A percentile compares a stretch with the other conserved stretches of the same genome.
Conservation (phyloP, 2,888 invertebrate species). For the Eupsilia transversa region DNA sequence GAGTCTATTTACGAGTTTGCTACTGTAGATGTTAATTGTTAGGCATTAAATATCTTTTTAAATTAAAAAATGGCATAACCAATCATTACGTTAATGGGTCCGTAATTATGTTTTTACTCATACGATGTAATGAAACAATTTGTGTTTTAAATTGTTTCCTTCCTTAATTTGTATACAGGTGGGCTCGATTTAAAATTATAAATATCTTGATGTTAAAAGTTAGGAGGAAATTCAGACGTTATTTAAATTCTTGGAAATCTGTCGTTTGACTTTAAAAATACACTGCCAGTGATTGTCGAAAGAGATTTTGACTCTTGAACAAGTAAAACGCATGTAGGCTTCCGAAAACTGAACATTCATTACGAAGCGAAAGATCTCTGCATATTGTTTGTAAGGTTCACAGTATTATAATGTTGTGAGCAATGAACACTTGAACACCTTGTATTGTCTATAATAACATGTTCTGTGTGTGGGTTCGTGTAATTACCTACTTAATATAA, state of each 20-base stretch:
- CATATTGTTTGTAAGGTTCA: background rate
- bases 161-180: constrained; percentile 34
- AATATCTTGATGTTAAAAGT: constrained; percentile 22
- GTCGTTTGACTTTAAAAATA: constrained; percentile 16
- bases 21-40: background rate
- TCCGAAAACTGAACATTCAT: background rate
- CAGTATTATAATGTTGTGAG: background rate
- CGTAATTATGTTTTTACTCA: constrained; percentile 36
- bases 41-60: background rate
- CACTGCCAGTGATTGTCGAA: too few relatives aligned
- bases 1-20: background rate
- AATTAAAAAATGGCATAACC: constrained; percentile 27
- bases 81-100: constrained; percentile 36
- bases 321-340: background rate
- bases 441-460: constrained; percentile 33
- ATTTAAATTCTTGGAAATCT: constrained; percentile 22
- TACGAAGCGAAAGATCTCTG: background rate
- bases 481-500: constrained; percentile 26
- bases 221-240: constrained; percentile 3
- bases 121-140: constrained; percentile 43
- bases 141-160: constrained; percentile 24
- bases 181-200: constrained; percentile 20
- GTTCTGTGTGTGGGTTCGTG: constrained; percentile 12
- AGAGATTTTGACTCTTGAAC: background rate
- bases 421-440: constrained; percentile 31